Percentiles rank a stretch among this genome's conserved stretches.
phyloP scores from a whole-genome alignment of 2,888 invertebrate species.

The Noctuana brunneofusca region DNA sequence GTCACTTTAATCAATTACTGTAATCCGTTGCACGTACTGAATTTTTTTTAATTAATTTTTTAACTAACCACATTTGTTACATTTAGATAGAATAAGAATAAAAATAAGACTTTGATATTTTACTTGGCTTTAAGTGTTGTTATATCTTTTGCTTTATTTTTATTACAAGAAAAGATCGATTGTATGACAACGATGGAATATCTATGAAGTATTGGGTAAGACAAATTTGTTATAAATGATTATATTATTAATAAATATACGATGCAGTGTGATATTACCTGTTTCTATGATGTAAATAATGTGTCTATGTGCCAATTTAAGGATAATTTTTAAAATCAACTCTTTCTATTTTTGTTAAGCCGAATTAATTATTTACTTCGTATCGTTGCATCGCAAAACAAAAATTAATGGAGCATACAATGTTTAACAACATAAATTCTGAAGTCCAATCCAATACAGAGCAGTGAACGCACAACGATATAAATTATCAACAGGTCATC shows the following conservation, averaged over 20 bases:
- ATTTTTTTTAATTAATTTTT: constrained; percentile 1
- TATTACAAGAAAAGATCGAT: constrained; percentile 40
- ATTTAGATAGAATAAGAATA: constrained; percentile 16
- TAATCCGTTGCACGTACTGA: constrained; percentile 21
- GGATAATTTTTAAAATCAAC: neutral
- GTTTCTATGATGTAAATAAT: constrained; percentile 51
- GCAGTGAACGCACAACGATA: neutral
- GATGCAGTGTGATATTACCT: constrained; percentile 47
- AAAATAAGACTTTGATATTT: constrained; percentile 15
- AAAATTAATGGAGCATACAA: constrained; percentile 1
- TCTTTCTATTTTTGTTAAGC: neutral
- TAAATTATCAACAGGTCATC: constrained; percentile 3
- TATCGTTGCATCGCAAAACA: neutral
- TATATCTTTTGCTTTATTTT: constrained; percentile 19
- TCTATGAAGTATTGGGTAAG: constrained; percentile 23
- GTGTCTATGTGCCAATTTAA: constrained; percentile 60
- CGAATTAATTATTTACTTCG: neutral
- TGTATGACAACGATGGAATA: constrained; percentile 50
- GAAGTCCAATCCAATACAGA: neutral
- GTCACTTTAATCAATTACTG: constrained; percentile 22
- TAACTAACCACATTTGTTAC: constrained; percentile 4
- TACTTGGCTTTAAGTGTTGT: constrained; percentile 25
- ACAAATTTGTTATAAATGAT: constrained; percentile 26
- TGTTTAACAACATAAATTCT: neutral
- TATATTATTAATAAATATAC: constrained; percentile 37